Conservation (phyloP, 2,113 vertebrate species). For the Ictidomys tridecemlineatus region DNA sequence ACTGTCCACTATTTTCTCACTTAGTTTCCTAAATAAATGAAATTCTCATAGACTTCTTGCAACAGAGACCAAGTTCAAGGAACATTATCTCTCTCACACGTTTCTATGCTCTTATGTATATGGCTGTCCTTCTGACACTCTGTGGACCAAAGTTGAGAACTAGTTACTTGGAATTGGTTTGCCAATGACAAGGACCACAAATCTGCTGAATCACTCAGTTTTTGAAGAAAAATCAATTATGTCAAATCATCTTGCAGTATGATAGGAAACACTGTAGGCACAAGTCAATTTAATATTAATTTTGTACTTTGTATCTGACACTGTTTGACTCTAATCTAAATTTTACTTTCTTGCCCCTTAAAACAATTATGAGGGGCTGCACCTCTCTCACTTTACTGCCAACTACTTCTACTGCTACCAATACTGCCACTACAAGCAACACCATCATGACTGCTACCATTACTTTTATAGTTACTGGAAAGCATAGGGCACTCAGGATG, state of each 20-base stretch:
- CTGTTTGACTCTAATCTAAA: slow-evolving; percentile 32
- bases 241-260: slow-evolving; percentile 53
- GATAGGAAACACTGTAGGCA: slow-evolving; percentile 16
- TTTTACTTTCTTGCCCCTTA: background rate
- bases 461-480: background rate
- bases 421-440: accelerated
- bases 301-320: slow-evolving; percentile 60
- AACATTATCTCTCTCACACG: background rate
- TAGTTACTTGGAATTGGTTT: slow-evolving; percentile 36
- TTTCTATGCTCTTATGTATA: accelerated
- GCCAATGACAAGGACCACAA: background rate
- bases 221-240: slow-evolving; percentile 72
- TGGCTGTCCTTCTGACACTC: background rate
- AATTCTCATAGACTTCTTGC: background rate
- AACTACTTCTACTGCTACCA: background rate
- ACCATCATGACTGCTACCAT: accelerated
- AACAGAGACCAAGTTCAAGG: background rate
- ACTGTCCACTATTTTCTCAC: background rate
- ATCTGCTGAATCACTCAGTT: slow-evolving; percentile 63
- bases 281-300: slow-evolving; percentile 61
- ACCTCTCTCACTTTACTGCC: background rate
- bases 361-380: background rate
- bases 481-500: background rate
- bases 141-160: background rate
- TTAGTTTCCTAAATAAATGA: background rate